Conservation (phyloP, 2,113 vertebrate species). For the Antechinus stuartii region DNA sequence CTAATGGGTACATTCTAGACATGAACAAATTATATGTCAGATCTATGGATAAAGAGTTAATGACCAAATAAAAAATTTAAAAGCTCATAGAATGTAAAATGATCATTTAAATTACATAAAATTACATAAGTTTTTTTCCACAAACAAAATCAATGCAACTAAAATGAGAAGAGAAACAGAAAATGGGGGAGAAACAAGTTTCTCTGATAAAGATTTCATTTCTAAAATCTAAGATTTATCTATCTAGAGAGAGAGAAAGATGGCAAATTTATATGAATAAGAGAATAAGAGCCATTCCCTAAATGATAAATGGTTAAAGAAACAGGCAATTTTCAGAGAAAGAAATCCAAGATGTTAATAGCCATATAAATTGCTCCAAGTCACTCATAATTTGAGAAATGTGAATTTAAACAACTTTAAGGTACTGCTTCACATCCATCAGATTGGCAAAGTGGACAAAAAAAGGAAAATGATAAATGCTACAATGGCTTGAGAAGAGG, state of each 20-base stretch:
- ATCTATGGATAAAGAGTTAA: background rate
- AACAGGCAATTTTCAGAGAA: background rate
- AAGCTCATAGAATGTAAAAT: background rate
- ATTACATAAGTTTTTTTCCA: too few relatives aligned
- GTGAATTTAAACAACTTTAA: background rate
- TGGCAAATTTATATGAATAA: background rate
- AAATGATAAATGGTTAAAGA: background rate
- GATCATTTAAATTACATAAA: background rate
- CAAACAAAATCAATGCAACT: background rate
- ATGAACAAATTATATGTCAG: too few relatives aligned
- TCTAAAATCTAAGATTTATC: background rate
- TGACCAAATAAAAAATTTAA: background rate
- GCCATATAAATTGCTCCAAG: background rate
- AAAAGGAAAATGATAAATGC: background rate
- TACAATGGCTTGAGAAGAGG: background rate
- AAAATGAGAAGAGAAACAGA: background rate
- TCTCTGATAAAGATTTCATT: background rate
- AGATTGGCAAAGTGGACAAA: background rate
- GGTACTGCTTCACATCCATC: background rate
- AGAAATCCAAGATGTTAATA: background rate
- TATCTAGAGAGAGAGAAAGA: background rate
- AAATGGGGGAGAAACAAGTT: background rate
- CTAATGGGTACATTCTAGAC: too few relatives aligned
- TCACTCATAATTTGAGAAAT: background rate
- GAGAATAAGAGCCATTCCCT: background rate